Evolutionary conservation across 2,113 vertebrate species (phyloP).

Genomic region (Balaeniceps rex): DNA sequence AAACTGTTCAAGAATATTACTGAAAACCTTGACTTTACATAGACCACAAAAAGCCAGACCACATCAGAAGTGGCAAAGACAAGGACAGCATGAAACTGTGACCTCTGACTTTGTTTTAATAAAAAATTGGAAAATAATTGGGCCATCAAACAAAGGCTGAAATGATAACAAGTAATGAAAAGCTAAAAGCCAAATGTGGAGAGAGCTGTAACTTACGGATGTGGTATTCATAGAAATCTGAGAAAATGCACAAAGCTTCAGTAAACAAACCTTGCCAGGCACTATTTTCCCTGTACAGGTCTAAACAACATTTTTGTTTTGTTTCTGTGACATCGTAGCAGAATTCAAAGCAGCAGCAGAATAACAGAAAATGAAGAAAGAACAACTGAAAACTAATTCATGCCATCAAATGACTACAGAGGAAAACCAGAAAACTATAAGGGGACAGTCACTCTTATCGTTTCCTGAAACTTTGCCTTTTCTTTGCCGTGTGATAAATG

Average conservation of each 20-base stretch:
- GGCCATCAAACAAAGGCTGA: not conserved
- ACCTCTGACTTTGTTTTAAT: not conserved
- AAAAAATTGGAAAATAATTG: not conserved
- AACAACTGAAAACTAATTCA: conserved; percentile 35
- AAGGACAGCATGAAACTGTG: not conserved
- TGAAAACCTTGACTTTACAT: not conserved
- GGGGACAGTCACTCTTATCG: not conserved
- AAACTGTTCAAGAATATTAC: not conserved
- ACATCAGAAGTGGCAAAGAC: not conserved
- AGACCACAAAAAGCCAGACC: not conserved
- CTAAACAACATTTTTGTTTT: conserved; percentile 19
- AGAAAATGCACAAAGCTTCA: not conserved
- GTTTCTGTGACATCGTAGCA: not conserved
- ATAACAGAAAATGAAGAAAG: conserved; percentile 1
- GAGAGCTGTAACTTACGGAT: not conserved
- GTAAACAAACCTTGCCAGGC: not conserved
- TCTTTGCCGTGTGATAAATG: not conserved
- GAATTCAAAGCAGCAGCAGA: conserved; percentile 43
- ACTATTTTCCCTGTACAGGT: not conserved
- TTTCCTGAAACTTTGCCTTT: not conserved
- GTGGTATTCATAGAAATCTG: not conserved
- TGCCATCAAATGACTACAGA: conserved; percentile 6
- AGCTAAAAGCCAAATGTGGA: not conserved
- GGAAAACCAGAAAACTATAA: not conserved
- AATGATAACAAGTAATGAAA: not conserved